Evolutionary conservation across 2,113 vertebrate genomes (phyloP).

Genomic region (Melospiza melodia): DNA sequence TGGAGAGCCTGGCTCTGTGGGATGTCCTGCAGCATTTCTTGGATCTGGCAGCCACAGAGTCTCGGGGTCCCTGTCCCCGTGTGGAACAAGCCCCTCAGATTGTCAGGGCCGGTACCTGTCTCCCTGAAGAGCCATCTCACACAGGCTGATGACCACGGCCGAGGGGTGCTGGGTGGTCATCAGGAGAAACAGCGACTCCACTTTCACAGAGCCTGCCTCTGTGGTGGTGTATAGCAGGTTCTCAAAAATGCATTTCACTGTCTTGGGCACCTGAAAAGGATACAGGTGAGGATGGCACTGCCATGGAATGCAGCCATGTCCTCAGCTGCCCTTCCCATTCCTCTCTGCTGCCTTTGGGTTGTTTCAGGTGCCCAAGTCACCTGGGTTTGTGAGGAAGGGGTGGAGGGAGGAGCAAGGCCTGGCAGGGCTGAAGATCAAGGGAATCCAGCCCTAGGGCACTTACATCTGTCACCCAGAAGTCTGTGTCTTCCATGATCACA

Average conservation of each 20-base stretch:
- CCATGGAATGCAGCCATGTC: not conserved
- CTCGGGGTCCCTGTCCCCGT: not conserved
- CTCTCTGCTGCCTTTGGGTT: rapidly evolving
- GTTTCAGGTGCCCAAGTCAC: not conserved
- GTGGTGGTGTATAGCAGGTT: rapidly evolving
- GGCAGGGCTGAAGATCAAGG: not conserved
- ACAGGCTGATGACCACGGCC: not conserved
- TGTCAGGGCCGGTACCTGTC: not conserved
- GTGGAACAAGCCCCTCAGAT: not conserved
- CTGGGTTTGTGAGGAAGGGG: not conserved
- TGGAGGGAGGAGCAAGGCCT: not conserved
- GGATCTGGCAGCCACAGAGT: not conserved
- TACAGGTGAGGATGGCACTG: not conserved
- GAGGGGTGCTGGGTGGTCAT: rapidly evolving
- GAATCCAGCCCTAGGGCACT: not conserved
- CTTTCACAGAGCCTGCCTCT: not conserved
- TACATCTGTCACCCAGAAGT: not conserved
- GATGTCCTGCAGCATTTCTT: not conserved
- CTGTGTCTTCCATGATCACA: not conserved
- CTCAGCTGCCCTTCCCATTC: not conserved
- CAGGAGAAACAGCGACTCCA: not conserved
- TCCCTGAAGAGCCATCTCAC: not conserved
- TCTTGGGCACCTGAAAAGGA: not conserved
- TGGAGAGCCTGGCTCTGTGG: not conserved
- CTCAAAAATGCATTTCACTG: not conserved